Base-by-base conservation (phyloP, 1,140 invertebrate species). In the Drosophila rhopaloa region DNA sequence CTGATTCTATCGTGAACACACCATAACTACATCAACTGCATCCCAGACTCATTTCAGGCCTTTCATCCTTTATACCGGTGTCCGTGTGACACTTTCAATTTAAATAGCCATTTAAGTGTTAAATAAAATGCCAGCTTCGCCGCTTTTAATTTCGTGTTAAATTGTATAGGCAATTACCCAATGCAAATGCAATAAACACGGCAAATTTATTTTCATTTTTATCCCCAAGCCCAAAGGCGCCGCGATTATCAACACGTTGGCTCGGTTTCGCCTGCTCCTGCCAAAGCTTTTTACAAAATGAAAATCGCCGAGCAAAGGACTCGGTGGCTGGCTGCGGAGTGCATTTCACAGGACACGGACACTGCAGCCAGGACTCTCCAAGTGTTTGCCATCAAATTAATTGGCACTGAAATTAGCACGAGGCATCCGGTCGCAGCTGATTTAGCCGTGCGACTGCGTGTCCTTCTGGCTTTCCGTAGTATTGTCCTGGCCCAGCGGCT, bases 371-470 rank as follows among this genome's bases (percentile, higher is more conserved):
- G 79, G 63, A 35, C 43, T 24, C 41, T 66, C 72, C 62, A 86
- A 88, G 84, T 86, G 80, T 86, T 86, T 86, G 83, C 83, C 76
- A 86, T 86, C 79, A 86, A 86, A 86, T 86, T 86, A 86, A 86
- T 86, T 86, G 83, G 83, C 83, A 86, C 84, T 86, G 86, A 86
- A 86, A 86, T 86, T 86, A 86, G 82, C 82, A 79, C 83, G 66
- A 68, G 51, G 66, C 72, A 73, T 66, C 63, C 60, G 56, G 46
- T 81, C 50, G 63, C 68, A 57, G 51, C 54, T 68, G 78, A 73
- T 81, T 81, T 81, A 81, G 78, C 70, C 43, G n/a, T n/a, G n/a
- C n/a, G 61, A 8, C 43, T 50, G 50, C 51, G 47, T 41, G 16
- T 67, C 40, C 58, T 71, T 48, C 37, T 62, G 43, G 46, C 48